Conservation (phyloP, 2,888 invertebrate species). For the Lasioglossum figueresi region DNA sequence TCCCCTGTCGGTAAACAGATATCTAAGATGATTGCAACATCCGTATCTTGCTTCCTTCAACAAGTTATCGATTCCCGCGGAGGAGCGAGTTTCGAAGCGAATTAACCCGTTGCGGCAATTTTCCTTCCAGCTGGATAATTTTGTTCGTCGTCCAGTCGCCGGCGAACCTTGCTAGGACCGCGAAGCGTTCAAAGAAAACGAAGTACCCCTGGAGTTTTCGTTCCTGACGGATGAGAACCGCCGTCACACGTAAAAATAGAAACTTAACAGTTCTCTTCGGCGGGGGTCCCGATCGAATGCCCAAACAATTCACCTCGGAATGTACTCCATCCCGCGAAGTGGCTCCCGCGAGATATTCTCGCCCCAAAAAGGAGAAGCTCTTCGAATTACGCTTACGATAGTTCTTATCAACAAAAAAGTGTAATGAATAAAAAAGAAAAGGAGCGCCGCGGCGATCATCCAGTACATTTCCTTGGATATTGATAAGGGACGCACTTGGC, state of each 20-base stretch:
- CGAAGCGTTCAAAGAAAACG: not conserved
- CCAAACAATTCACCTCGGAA: slow-evolving; percentile 25
- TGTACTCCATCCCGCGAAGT: slow-evolving; percentile 8
- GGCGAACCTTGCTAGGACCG: not conserved
- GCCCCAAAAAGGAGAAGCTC: not conserved
- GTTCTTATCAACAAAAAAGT: not conserved
- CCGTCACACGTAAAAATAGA: slow-evolving; percentile 50
- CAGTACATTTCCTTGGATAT: slow-evolving; percentile 9
- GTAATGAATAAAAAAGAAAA: not conserved
- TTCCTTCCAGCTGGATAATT: not conserved
- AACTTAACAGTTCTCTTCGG: slow-evolving; percentile 41
- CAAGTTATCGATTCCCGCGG: not conserved
- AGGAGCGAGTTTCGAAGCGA: not conserved
- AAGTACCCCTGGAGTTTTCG: not conserved
- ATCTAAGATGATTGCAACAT: slow-evolving; percentile 4
- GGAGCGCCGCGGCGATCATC: not conserved
- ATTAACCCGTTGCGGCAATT: not conserved
- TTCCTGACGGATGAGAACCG: slow-evolving; percentile 18
- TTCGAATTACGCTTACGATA: not conserved
- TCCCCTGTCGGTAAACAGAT: not conserved
- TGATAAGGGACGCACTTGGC: not conserved
- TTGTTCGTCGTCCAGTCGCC: not conserved
- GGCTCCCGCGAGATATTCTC: not conserved
- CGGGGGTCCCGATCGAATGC: slow-evolving; percentile 34
- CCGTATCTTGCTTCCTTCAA: not conserved